Conservation (phyloP, 2,888 invertebrate species). For the Noctua janthe region DNA sequence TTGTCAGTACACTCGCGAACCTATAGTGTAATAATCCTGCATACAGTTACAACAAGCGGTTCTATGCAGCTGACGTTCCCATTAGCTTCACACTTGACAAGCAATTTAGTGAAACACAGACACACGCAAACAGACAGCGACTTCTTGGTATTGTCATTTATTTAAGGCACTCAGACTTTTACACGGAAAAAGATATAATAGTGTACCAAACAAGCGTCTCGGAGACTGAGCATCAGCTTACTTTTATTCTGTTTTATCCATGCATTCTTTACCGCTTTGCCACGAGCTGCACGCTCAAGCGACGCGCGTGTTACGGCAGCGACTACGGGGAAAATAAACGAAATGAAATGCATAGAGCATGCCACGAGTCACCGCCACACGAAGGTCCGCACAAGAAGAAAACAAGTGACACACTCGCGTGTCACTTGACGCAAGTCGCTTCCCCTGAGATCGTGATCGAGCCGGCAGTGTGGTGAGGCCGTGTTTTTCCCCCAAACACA, state of each 20-base stretch:
- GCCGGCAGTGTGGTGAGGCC: background rate
- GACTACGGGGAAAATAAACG: too few species aligned
- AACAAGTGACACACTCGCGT: background rate
- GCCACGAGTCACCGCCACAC: background rate
- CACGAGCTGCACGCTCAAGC: background rate
- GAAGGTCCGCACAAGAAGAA: background rate
- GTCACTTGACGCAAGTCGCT: background rate
- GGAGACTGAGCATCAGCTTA: background rate
- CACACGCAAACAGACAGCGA: background rate
- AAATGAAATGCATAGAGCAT: background rate
- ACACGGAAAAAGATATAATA: background rate
- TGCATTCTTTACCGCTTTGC: background rate
- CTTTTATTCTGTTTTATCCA: background rate
- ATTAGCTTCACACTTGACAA: constrained; percentile 19
- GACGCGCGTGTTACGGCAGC: background rate
- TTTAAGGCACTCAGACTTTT: background rate
- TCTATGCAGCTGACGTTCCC: background rate
- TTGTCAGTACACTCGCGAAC: background rate
- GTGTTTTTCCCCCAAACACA: background rate
- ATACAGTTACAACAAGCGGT: background rate
- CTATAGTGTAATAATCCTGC: background rate
- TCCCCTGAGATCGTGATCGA: background rate
- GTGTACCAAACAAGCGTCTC: background rate
- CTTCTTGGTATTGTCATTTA: background rate
- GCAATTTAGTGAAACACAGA: background rate